Evolutionary conservation across 2,888 invertebrate genomes (phyloP).

Genomic region (Allygus modestus): DNA sequence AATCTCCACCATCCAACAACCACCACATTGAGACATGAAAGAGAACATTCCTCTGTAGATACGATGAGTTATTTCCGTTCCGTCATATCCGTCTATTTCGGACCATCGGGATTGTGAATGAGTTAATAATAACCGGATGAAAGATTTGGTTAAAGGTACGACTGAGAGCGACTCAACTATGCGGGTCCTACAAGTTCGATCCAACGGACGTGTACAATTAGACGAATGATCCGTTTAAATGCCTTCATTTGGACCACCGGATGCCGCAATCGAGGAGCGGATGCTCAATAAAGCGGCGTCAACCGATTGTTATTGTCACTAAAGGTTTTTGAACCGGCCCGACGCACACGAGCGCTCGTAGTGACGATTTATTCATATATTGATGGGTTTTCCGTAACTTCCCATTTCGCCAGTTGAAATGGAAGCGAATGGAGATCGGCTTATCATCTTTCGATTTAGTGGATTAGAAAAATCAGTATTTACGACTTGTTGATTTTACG

Average conservation of each 20-base stretch:
- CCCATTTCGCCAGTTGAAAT: not conserved
- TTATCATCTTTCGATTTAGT: no score
- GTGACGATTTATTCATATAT: not conserved
- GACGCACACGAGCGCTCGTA: slow-evolving; percentile 5
- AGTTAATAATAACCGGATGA: slow-evolving; percentile 30
- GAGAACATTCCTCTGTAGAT: slow-evolving; percentile 7
- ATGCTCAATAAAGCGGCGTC: slow-evolving; percentile 37
- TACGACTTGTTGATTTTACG: no score
- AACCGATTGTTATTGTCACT: slow-evolving; percentile 39
- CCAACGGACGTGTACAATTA: slow-evolving; percentile 60
- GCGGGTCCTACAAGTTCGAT: not conserved
- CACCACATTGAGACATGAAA: slow-evolving; percentile 6
- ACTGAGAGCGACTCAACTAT: not conserved
- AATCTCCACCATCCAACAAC: not conserved
- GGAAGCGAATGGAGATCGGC: not conserved
- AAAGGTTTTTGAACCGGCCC: not conserved
- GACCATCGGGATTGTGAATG: not conserved
- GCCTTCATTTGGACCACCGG: slow-evolving; percentile 61
- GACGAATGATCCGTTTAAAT: slow-evolving; percentile 56
- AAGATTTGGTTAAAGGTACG: not conserved
- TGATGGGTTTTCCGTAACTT: slow-evolving; percentile 7
- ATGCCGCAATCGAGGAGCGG: slow-evolving; percentile 64
- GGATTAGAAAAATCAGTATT: no score
- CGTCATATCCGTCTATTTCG: slow-evolving; percentile 34
- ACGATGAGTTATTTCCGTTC: slow-evolving; percentile 16